Conservation (phyloP, 2,888 invertebrate genomes). For the Tetropium fuscum region DNA sequence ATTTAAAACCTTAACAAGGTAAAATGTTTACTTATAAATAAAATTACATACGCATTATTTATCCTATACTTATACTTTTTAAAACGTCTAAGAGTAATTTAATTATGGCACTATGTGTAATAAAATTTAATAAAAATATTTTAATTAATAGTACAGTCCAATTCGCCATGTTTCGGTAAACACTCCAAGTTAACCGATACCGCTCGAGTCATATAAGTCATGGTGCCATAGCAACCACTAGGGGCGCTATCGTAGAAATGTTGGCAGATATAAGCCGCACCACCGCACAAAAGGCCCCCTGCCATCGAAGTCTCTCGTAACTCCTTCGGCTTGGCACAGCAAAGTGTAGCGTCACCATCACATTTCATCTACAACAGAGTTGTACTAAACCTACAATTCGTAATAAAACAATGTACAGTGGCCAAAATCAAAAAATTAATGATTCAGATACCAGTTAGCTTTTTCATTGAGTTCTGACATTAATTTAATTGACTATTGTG, state of each 20-base stretch:
- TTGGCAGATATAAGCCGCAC: constrained; percentile 95
- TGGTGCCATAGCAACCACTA: constrained; percentile 96
- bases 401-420: too few species aligned
- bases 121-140: not conserved
- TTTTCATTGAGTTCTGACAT: too few species aligned
- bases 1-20: too few species aligned
- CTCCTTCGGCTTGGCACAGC: constrained; percentile 86
- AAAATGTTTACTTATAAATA: too few species aligned
- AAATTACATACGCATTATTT: not conserved
- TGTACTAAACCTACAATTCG: too few species aligned
- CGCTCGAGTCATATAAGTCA: constrained; percentile 94
- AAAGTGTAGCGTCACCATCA: constrained; percentile 92
- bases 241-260: constrained; percentile 99
- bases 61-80: not conserved
- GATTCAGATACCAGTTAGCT: too few species aligned
- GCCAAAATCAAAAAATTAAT: too few species aligned
- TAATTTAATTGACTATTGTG: too few species aligned
- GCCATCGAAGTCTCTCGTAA: constrained; percentile 71
- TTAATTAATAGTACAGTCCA: constrained; percentile 84
- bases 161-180: constrained; percentile 80
- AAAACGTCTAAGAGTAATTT: not conserved
- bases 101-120: constrained; percentile 1
- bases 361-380: constrained; percentile 78
- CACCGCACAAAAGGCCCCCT: constrained; percentile 84
- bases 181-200: constrained; percentile 81